Evolutionary conservation across 2,888 invertebrate species (phyloP).

Genomic region (Onchidella celtica): DNA sequence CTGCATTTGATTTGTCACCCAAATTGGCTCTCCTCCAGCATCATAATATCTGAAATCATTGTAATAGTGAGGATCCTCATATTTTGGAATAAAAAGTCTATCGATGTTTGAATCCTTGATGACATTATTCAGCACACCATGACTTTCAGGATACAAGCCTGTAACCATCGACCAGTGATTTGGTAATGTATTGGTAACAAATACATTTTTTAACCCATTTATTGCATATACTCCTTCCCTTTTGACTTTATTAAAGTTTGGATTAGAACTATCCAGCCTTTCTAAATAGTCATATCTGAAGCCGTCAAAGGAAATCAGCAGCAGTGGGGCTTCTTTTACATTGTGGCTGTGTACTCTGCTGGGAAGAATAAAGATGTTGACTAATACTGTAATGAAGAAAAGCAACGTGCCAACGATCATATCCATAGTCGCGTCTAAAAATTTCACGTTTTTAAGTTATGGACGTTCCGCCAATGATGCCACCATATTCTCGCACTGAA

Average conservation of each 20-base stretch:
- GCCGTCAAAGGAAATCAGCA: constrained; percentile 87
- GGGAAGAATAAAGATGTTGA: too few species aligned
- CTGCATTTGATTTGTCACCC: constrained; percentile 82
- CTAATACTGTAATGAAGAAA: too few species aligned
- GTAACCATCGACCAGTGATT: constrained; percentile 88
- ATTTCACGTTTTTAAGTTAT: too few species aligned
- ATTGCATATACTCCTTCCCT: constrained; percentile 83
- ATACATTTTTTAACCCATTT: constrained; percentile 79
- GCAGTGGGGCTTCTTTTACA: constrained; percentile 50
- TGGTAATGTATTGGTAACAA: constrained; percentile 86
- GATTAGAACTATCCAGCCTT: constrained; percentile 81
- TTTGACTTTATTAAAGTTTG: constrained; percentile 83
- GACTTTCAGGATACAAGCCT: constrained; percentile 84
- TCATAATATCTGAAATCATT: constrained; percentile 81
- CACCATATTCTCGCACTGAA: too few species aligned
- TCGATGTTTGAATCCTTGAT: constrained; percentile 83
- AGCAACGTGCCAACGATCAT: too few species aligned
- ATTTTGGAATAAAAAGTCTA: constrained; percentile 58
- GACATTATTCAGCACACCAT: constrained; percentile 86
- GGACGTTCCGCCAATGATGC: too few species aligned
- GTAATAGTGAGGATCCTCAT: constrained; percentile 59
- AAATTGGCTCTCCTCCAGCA: constrained; percentile 79
- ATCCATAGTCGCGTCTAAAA: too few species aligned
- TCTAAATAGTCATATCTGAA: constrained; percentile 86
- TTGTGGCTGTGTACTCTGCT: neutral